These are phyloP conservation scores for Dufourea novaeangliae DNA, from an alignment of 1,140 invertebrate species.

Conservation along the genomic window DNA sequence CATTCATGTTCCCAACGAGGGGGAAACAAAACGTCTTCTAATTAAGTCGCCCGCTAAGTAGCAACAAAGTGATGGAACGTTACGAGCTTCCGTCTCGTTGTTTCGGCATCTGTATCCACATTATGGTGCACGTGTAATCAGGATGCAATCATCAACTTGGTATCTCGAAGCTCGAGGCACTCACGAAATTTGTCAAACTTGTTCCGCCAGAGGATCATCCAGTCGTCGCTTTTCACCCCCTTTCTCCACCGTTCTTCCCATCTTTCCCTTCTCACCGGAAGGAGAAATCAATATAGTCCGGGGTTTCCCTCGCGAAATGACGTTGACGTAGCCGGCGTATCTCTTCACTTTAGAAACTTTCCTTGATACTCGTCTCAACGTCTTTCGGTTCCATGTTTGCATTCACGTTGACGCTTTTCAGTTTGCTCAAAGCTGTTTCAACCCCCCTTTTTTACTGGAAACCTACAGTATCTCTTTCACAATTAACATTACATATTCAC, in stretches of 20 bases:
- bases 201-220: not conserved
- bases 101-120: not conserved
- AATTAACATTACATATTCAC: conserved; percentile 3
- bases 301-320: conserved; percentile 3
- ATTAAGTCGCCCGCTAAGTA: not conserved
- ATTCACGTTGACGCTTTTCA: conserved; percentile 6
- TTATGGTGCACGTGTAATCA: conserved; percentile 3
- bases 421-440: not conserved
- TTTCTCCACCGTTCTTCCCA: not conserved
- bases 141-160: not conserved
- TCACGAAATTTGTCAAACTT: not conserved
- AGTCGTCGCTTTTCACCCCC: conserved; percentile 3
- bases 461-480: not conserved
- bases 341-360: conserved; percentile 4
- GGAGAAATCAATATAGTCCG: conserved; percentile 2
- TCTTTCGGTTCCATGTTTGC: not conserved
- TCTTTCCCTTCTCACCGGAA: not conserved
- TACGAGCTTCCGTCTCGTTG: not conserved
- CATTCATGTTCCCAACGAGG: no score
- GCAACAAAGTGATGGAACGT: not conserved
- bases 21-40: not conserved
- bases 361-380: conserved; percentile 2
- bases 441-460: not conserved
- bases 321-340: not conserved
- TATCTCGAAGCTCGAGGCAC: not conserved